These are phyloP conservation scores for Parasteatoda tepidariorum DNA, from an alignment of 1,140 invertebrate species.

Conservation along the genomic window DNA sequence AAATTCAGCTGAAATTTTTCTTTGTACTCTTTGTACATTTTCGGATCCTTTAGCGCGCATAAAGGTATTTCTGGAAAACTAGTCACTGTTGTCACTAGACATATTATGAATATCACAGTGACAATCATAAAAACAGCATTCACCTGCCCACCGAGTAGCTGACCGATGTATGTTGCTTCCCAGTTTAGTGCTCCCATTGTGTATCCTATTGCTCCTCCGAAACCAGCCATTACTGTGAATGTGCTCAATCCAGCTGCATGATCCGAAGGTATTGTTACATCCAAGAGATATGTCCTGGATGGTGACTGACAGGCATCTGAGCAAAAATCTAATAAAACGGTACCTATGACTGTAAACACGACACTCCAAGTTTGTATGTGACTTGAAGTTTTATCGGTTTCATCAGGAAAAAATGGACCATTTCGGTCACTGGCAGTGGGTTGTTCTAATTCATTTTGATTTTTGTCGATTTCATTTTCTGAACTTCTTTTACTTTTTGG, in stretches of 20 bases:
- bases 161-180: conserved; percentile 85
- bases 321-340: conserved; percentile 93
- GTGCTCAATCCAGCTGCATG: conserved; percentile 92
- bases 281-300: conserved; percentile 89
- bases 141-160: conserved; percentile 85
- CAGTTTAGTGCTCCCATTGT: conserved; percentile 93
- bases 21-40: conserved; percentile 66
- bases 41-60: conserved; percentile 69
- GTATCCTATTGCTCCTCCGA: conserved; percentile 94
- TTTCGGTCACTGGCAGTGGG: too few relatives aligned
- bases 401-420: too few relatives aligned
- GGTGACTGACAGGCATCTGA: conserved; percentile 97
- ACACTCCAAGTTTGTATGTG: conserved; percentile 81
- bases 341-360: conserved; percentile 92
- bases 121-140: conserved; percentile 90
- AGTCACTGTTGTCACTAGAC: conserved; percentile 82
- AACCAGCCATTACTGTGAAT: conserved; percentile 95
- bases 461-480: not conserved
- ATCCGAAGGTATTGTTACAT: conserved; percentile 92
- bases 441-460: too few relatives aligned
- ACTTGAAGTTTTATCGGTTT: not conserved
- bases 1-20: conserved; percentile 58
- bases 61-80: conserved; percentile 91
- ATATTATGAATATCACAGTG: conserved; percentile 85
- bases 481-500: not conserved